A percentile compares a stretch with the other conserved stretches of the same genome.
Conservation (phyloP, 2,888 invertebrate genomes). For the Axea sp. region DNA sequence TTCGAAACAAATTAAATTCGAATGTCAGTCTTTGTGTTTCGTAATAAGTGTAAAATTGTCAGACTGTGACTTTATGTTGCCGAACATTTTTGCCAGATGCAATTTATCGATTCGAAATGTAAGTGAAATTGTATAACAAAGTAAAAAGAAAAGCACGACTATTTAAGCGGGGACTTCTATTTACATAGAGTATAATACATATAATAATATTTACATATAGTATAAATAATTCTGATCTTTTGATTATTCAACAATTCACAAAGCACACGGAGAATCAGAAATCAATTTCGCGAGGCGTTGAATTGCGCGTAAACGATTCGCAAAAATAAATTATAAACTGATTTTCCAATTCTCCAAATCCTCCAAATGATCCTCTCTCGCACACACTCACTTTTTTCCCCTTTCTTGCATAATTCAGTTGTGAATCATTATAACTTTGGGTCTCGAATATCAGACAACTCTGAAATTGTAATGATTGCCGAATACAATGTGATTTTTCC, state of each 20-base stretch:
- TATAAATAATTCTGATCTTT: conserved; percentile 61
- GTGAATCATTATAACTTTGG: conserved; percentile 18
- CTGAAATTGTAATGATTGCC: conserved; percentile 31
- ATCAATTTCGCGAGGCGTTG: conserved; percentile 13
- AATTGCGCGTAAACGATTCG: conserved; percentile 12
- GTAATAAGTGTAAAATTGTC: conserved; percentile 45
- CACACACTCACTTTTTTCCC: conserved; percentile 5
- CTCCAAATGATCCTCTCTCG: no score
- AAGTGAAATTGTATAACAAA: conserved; percentile 16
- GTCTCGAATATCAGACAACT: conserved; percentile 15
- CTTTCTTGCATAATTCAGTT: background rate
- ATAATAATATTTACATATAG: conserved; percentile 55
- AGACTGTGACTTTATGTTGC: conserved; percentile 20
- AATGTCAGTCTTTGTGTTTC: conserved; percentile 56
- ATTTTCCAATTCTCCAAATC: conserved; percentile 56
- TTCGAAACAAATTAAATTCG: conserved; percentile 41
- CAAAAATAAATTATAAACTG: conserved; percentile 34
- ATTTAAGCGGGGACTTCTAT: conserved; percentile 56
- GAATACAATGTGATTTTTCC: conserved; percentile 10
- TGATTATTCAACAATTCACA: conserved; percentile 59
- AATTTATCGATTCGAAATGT: conserved; percentile 9
- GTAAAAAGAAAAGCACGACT: conserved; percentile 32
- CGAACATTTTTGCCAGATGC: conserved; percentile 14
- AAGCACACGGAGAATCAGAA: conserved; percentile 54
- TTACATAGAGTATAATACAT: conserved; percentile 61